A percentile compares a stretch with the other conserved stretches of the same genome.
Conservation (phyloP, 2,888 invertebrate species). For the Patella ulyssiponensis region DNA sequence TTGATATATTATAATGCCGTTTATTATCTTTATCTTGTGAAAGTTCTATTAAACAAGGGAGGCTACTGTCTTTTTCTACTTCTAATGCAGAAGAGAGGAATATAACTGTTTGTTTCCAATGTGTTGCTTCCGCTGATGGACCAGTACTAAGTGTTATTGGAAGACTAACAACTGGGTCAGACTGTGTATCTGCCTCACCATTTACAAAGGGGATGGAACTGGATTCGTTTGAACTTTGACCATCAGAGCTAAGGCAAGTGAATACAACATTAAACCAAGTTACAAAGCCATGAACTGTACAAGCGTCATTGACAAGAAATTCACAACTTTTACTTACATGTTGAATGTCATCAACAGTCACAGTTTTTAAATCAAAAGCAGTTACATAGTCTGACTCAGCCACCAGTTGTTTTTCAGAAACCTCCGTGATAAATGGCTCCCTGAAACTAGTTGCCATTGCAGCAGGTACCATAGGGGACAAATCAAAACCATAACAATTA, state of each 20-base stretch:
- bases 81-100: constrained; percentile 83
- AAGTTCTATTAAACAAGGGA: constrained; percentile 54
- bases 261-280: constrained; percentile 70
- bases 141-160: constrained; percentile 84
- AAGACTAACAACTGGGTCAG: constrained; percentile 11
- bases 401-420: constrained; percentile 53
- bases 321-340: constrained; percentile 46
- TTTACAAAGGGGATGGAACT: neutral
- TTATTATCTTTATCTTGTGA: constrained; percentile 53
- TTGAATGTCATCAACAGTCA: constrained; percentile 55
- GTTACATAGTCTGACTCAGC: constrained; percentile 54
- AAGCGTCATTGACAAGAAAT: constrained; percentile 48
- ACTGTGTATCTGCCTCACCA: too few relatives aligned
- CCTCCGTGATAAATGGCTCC: constrained; percentile 53
- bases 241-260: constrained; percentile 16
- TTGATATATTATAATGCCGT: constrained; percentile 60
- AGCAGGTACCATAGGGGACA: constrained; percentile 56
- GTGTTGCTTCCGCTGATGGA: constrained; percentile 83
- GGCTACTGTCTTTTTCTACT: constrained; percentile 78
- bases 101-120: constrained; percentile 96
- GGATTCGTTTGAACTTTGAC: neutral
- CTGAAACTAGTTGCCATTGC: constrained; percentile 47
- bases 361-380: constrained; percentile 60
- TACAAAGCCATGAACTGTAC: constrained; percentile 67
- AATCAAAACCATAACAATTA: constrained; percentile 69